Conservation (phyloP, 2,888 invertebrate genomes). For the Ctenicera cuprea region DNA sequence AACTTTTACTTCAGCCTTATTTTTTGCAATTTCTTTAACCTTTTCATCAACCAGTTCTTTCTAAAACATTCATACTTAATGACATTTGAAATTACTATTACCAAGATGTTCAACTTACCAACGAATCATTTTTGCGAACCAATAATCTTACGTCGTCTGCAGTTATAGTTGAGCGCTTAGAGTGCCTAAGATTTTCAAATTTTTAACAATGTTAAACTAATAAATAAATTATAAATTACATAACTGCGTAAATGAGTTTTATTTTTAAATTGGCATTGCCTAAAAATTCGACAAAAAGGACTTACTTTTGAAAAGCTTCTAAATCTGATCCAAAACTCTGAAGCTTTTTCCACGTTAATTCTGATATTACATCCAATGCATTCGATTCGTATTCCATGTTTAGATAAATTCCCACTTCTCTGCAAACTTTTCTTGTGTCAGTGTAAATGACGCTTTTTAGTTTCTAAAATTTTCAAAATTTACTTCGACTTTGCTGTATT, state of each 20-base stretch:
- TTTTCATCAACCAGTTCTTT: slow-evolving; percentile 60
- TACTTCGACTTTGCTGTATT: too few species aligned
- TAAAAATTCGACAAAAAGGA: too few species aligned
- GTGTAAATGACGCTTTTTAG: slow-evolving; percentile 75
- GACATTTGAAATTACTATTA: too few species aligned
- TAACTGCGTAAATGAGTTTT: too few species aligned
- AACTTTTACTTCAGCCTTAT: slow-evolving; percentile 52
- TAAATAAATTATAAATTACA: background rate
- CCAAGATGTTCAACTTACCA: too few species aligned
- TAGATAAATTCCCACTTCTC: slow-evolving; percentile 74
- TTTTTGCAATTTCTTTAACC: slow-evolving; percentile 51
- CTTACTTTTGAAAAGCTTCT: slow-evolving; percentile 81
- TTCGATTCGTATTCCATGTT: slow-evolving; percentile 75
- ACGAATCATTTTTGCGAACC: slow-evolving; percentile 76
- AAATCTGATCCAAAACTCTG: slow-evolving; percentile 76
- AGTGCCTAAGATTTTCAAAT: slow-evolving; percentile 75
- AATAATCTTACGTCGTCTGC: slow-evolving; percentile 80
- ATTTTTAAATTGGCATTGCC: too few species aligned
- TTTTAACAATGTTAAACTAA: too few species aligned
- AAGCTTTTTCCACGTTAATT: slow-evolving; percentile 77
- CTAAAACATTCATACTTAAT: slow-evolving; percentile 60
- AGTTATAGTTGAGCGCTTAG: slow-evolving; percentile 78
- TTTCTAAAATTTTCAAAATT: slow-evolving; percentile 73
- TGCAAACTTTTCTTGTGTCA: slow-evolving; percentile 75
- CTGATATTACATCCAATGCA: slow-evolving; percentile 77